phyloP scores from a whole-genome alignment of 2,113 vertebrate genomes.

The Cathartes aura region DNA sequence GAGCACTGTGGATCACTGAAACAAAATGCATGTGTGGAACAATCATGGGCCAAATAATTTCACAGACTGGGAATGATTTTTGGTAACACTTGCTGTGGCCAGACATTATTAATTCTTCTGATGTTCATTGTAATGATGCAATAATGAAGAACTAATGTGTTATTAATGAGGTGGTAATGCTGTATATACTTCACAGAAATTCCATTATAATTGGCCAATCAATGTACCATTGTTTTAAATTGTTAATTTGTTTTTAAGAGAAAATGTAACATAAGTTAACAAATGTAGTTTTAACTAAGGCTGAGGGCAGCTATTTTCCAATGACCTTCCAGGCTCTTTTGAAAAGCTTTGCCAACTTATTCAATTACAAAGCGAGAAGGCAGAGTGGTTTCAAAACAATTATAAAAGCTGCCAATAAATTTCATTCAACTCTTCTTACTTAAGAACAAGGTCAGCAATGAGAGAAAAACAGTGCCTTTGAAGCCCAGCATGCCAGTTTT shows the following conservation, averaged over 20 bases:
- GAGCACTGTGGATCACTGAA: neutral
- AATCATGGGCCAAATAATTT: neutral
- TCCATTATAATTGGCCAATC: conserved; percentile 15
- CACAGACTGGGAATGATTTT: neutral
- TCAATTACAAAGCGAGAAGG: neutral
- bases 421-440: conserved; percentile 13
- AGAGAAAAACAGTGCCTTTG: neutral
- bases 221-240: neutral
- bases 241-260: conserved; percentile 48
- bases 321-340: neutral
- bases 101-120: neutral
- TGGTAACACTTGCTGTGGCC: neutral
- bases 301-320: conserved; percentile 33
- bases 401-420: conserved; percentile 67
- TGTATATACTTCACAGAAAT: neutral
- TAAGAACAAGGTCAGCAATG: conserved; percentile 22
- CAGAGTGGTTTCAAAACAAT: conserved; percentile 60
- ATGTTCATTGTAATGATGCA: neutral
- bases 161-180: conserved; percentile 32
- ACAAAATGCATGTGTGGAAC: neutral
- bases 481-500: neutral
- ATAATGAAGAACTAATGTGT: conserved; percentile 1
- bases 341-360: conserved; percentile 44
- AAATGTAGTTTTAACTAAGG: conserved; percentile 10
- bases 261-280: neutral